Base-by-base conservation (phyloP, 37 sponge, comb jelly and placozoan species). In the Beroe forskalii region DNA sequence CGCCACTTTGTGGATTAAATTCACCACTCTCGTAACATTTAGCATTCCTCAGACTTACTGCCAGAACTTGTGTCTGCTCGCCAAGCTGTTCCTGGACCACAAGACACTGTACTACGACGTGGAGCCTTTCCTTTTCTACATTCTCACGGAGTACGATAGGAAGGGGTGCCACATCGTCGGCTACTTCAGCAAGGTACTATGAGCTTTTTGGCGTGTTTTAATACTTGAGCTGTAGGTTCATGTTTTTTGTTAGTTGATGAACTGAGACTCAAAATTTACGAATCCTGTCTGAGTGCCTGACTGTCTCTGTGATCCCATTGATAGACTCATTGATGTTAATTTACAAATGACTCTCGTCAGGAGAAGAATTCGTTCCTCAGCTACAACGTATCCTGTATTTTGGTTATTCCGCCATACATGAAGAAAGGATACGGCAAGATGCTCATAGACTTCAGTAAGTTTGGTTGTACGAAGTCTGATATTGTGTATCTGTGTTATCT, bases 51-150 rank as follows among this genome's bases (percentile, higher is more conserved):
- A 95, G 93, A 80, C 69, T 12, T 97, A 96, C 91, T 96, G 99
- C 61, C 96, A 95, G 93, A 94, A 94, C 63, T 93, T 97, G 67
- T 97, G 99, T 67, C 93, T 97, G 41, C 90, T 97, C 76, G 96
- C 99, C 41, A 97, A 97, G 62, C 93, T 97, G 24, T 97, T 97
- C 61, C 92, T 97, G 40, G 96, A 97, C 86, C 96, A 96, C 95
- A 97, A 97, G 92, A 97, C 99, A 0, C 93, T 97, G 23, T 96
- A 94, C 89, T 93, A 94, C 76, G 95, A 96, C 41, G 99, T 97
- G 91, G 95, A 96, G 44, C 99, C 99, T 0, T 97, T 97, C 42
- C 92, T 96, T 30, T 97, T 97, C 75, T 97, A 97, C 83, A 92
- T 96, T 17, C 66, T 97, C 64, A 95, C 94, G 17, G 62, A 95